Evolutionary conservation across 2,888 invertebrate genomes (phyloP).

Genomic region (Oasisia sp.): DNA sequence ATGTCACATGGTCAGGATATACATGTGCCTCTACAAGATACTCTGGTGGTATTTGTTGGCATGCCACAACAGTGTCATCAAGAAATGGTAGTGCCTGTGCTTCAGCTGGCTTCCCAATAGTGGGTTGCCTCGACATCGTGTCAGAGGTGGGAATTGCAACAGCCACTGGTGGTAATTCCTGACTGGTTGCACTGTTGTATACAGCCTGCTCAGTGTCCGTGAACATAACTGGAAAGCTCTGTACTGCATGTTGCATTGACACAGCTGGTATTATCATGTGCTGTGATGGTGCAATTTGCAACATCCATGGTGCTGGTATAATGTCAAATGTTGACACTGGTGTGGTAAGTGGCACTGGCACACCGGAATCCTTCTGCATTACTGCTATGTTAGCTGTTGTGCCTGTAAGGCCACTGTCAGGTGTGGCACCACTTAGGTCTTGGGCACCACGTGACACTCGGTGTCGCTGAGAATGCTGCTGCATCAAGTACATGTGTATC

Average conservation of each 20-base stretch:
- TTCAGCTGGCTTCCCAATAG: not conserved
- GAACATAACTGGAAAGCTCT: not conserved
- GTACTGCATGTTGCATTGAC: not conserved
- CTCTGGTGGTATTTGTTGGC: not conserved
- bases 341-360: not conserved
- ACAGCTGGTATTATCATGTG: not conserved
- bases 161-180: not conserved
- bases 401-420: not conserved
- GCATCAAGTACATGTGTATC: not conserved
- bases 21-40: not conserved
- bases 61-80: not conserved
- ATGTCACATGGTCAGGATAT: slow-evolving; percentile 2
- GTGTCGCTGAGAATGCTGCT: not conserved
- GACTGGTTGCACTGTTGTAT: not conserved
- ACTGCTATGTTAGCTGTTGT: not conserved
- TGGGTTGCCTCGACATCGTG: not conserved
- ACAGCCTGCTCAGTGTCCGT: not conserved
- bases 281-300: not conserved
- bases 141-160: not conserved
- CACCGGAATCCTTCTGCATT: not conserved
- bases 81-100: not conserved
- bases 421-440: not conserved
- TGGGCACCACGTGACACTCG: not conserved
- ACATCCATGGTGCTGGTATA: not conserved
- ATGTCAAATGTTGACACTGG: not conserved